Percentiles rank a stretch among this genome's conserved stretches.
These are phyloP conservation scores for Channa striata DNA, from an alignment of 2,797 vertebrate genomes.

Conservation along the genomic window DNA sequence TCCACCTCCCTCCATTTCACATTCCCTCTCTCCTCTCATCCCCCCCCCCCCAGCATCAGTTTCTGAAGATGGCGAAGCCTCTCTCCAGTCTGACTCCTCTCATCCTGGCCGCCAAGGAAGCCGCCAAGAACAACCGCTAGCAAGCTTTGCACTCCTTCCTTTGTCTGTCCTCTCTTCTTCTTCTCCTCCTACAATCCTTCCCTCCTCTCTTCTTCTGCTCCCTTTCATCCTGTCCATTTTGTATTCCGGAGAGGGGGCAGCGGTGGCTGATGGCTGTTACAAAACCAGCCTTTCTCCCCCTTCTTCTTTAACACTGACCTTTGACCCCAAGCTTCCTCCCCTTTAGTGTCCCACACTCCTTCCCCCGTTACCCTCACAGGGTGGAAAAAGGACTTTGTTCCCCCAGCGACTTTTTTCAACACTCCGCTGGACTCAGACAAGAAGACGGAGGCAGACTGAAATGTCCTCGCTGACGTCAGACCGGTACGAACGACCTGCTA, in stretches of 20 bases:
- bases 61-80: constrained; percentile 96
- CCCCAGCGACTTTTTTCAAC: constrained; percentile 18
- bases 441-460: constrained; percentile 11
- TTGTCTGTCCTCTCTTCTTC: not conserved
- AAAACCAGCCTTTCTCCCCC: not conserved
- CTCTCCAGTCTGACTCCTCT: constrained; percentile 96
- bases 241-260: not conserved
- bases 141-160: constrained; percentile 27
- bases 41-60: constrained; percentile 88
- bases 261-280: constrained; percentile 26
- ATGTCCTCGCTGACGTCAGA: constrained; percentile 36
- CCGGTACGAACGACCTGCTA: not conserved
- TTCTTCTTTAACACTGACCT: constrained; percentile 27
- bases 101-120: constrained; percentile 95
- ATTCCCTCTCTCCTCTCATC: constrained; percentile 16
- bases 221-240: not conserved
- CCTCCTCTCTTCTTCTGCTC: not conserved
- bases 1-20: constrained; percentile 1
- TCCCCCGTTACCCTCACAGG: constrained; percentile 2
- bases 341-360: not conserved
- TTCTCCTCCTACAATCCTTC: constrained; percentile 6
- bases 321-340: constrained; percentile 21
- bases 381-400: not conserved
- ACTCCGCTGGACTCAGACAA: constrained; percentile 41
- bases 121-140: constrained; percentile 94